phyloP scores from a whole-genome alignment of 2,113 vertebrate genomes.

The Bufo bufo region DNA sequence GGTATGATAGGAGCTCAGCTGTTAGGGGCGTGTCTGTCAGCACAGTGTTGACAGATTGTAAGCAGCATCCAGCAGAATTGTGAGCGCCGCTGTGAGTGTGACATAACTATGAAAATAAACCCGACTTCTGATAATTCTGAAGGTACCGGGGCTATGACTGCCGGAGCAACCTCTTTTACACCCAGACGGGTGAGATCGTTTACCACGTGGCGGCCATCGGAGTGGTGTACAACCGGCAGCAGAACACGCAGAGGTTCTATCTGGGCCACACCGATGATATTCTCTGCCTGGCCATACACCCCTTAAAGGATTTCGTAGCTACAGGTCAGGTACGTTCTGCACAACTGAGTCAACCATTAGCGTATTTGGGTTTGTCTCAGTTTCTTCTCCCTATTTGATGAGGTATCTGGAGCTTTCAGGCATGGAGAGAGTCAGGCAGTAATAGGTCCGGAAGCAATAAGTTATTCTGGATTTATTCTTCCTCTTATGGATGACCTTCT shows the following conservation, averaged over 20 bases:
- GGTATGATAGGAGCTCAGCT: neutral
- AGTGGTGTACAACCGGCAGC: constrained; percentile 95
- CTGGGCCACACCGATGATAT: constrained; percentile 96
- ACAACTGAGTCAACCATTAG: too few species aligned
- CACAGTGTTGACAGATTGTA: neutral
- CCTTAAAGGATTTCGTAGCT: constrained; percentile 94
- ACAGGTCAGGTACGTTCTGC: constrained; percentile 88
- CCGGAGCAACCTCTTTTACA: constrained; percentile 97
- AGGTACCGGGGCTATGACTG: constrained; percentile 98
- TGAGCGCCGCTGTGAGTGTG: neutral
- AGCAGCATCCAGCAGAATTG: neutral
- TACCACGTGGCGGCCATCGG: constrained; percentile 97
- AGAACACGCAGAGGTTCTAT: constrained; percentile 96
- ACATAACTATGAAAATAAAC: neutral
- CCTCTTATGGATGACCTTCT: too few species aligned
- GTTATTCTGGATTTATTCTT: too few species aligned
- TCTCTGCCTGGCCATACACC: constrained; percentile 94
- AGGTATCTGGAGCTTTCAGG: too few species aligned
- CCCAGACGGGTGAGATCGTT: constrained; percentile 96
- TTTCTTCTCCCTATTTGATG: too few species aligned
- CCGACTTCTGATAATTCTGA: constrained; percentile 51
- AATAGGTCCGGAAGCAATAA: too few species aligned
- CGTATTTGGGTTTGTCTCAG: too few species aligned
- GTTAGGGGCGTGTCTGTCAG: neutral
- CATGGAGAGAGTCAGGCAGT: too few species aligned